Evolutionary conservation across 2,888 invertebrate species (phyloP).

Genomic region (Mythimna albipuncta): DNA sequence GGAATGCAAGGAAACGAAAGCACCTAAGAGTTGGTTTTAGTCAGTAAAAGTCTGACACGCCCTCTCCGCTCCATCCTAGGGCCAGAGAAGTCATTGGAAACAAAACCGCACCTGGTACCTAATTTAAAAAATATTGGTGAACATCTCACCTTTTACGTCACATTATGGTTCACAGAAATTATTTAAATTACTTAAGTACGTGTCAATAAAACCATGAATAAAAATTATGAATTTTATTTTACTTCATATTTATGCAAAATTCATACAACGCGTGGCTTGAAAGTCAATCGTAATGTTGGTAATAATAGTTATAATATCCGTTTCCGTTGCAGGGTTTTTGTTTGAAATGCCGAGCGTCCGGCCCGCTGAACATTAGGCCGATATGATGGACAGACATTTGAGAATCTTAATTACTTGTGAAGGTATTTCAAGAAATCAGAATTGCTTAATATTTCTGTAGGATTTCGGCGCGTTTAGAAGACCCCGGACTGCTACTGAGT

Average conservation of each 20-base stretch:
- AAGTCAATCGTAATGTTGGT: conserved; percentile 14
- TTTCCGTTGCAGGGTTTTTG: conserved; percentile 30
- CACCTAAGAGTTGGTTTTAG: no score
- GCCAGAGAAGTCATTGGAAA: no score
- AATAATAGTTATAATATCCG: conserved; percentile 38
- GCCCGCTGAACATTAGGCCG: conserved; percentile 26
- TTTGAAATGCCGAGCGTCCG: conserved; percentile 48
- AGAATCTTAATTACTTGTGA: conserved; percentile 43
- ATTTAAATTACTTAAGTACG: conserved; percentile 3
- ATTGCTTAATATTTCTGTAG: background rate
- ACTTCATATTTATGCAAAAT: conserved; percentile 25
- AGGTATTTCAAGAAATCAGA: conserved; percentile 9
- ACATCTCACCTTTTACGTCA: conserved; percentile 3
- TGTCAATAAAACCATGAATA: conserved; percentile 31
- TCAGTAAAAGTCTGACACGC: no score
- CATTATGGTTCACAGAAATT: conserved; percentile 8
- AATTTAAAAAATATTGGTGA: background rate
- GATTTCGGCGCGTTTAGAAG: background rate
- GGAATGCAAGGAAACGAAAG: no score
- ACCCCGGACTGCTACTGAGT: background rate
- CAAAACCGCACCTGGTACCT: background rate
- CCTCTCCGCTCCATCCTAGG: no score
- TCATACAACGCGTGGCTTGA: conserved; percentile 19
- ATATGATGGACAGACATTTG: conserved; percentile 7
- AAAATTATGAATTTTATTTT: background rate